These are phyloP conservation scores for Brevimyrus niger DNA, from an alignment of 2,113 vertebrate species.

Conservation along the genomic window DNA sequence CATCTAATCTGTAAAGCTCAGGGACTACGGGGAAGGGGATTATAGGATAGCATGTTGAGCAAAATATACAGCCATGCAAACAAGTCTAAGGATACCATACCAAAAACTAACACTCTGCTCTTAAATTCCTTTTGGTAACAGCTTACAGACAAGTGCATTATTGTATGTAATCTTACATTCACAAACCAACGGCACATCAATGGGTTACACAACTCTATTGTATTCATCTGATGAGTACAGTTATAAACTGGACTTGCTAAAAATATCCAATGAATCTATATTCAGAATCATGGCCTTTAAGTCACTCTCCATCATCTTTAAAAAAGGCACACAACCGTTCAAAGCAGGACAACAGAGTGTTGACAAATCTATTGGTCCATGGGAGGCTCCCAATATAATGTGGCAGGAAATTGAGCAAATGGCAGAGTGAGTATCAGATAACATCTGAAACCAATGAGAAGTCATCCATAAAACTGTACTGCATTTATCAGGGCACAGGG, in stretches of 20 bases:
- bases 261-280: background rate
- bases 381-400: background rate
- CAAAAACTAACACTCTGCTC: background rate
- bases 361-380: background rate
- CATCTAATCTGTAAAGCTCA: background rate
- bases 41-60: background rate
- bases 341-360: background rate
- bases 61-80: background rate
- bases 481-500: background rate
- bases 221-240: background rate
- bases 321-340: background rate
- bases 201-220: background rate
- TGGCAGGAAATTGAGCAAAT: background rate
- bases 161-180: background rate
- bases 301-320: background rate
- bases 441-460: background rate
- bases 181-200: background rate
- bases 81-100: background rate
- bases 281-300: background rate
- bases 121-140: background rate
- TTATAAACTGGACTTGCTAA: background rate
- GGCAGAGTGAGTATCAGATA: background rate
- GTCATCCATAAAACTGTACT: background rate
- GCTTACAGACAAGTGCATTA: background rate
- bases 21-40: background rate